phyloP scores from a whole-genome alignment of 2,888 invertebrate genomes.

The Stramonita haemastoma region DNA sequence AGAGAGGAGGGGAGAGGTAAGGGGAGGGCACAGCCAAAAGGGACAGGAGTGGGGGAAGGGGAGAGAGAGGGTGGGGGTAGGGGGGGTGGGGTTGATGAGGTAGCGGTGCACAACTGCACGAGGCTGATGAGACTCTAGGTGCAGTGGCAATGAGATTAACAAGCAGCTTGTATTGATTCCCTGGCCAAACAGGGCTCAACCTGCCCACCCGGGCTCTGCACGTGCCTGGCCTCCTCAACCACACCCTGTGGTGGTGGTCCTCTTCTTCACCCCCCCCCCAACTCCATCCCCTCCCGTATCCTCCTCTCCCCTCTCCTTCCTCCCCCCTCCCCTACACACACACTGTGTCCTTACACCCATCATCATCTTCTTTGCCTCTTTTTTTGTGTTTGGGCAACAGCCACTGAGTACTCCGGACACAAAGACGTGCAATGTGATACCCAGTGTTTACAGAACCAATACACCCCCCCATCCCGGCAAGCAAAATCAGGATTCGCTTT shows the following conservation, averaged over 20 bases:
- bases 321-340: not conserved
- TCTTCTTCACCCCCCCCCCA: not conserved
- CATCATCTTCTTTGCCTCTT: not conserved
- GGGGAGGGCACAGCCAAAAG: not conserved
- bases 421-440: too few species aligned
- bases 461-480: too few species aligned
- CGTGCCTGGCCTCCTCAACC: constrained; percentile 3
- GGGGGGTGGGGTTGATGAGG: not conserved
- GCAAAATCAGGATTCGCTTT: too few species aligned
- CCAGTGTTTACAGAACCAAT: too few species aligned
- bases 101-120: constrained; percentile 21
- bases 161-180: constrained; percentile 31
- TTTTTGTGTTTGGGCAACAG: not conserved
- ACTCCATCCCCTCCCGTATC: not conserved
- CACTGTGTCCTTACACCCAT: not conserved
- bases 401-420: not conserved
- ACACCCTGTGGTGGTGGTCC: not conserved
- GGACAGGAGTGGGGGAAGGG: not conserved
- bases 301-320: not conserved
- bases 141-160: constrained; percentile 31
- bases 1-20: too few species aligned
- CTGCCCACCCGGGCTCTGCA: not conserved
- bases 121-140: constrained; percentile 29
- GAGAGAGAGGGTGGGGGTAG: not conserved
- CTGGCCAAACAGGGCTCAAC: not conserved